These are phyloP conservation scores for Dallia pectoralis DNA, from an alignment of 2,797 vertebrate genomes.

Conservation along the genomic window DNA sequence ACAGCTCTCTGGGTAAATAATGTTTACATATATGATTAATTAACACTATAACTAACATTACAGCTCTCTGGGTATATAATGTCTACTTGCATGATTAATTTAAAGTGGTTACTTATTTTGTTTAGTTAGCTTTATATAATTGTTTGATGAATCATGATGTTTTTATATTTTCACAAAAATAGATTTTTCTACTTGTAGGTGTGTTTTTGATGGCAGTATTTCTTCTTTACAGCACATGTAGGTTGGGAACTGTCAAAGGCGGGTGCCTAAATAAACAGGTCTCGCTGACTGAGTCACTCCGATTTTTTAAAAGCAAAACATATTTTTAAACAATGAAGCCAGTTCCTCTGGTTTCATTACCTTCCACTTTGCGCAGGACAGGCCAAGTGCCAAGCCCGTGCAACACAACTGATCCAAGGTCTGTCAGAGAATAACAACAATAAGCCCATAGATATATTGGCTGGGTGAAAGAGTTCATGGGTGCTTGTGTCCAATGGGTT, in stretches of 20 bases:
- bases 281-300: slow-evolving; percentile 15
- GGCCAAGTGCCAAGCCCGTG: slow-evolving; percentile 34
- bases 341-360: slow-evolving; percentile 60
- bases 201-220: neutral
- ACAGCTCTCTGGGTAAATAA: too few species aligned
- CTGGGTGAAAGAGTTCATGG: neutral
- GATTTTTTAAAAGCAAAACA: neutral
- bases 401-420: slow-evolving; percentile 8
- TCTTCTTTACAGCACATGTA: neutral
- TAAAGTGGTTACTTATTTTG: too few species aligned
- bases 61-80: too few species aligned
- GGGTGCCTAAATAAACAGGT: slow-evolving; percentile 15
- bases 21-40: too few species aligned
- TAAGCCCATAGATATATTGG: neutral
- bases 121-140: too few species aligned
- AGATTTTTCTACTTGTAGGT: neutral
- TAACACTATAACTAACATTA: too few species aligned
- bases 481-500: slow-evolving; percentile 4
- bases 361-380: slow-evolving; percentile 21
- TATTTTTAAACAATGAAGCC: slow-evolving; percentile 51
- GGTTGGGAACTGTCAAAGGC: neutral
- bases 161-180: neutral
- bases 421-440: neutral
- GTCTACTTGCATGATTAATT: too few species aligned
- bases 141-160: too few species aligned